These are phyloP conservation scores for Hystrix cristata DNA, from an alignment of 2,113 vertebrate species.

Conservation along the genomic window DNA sequence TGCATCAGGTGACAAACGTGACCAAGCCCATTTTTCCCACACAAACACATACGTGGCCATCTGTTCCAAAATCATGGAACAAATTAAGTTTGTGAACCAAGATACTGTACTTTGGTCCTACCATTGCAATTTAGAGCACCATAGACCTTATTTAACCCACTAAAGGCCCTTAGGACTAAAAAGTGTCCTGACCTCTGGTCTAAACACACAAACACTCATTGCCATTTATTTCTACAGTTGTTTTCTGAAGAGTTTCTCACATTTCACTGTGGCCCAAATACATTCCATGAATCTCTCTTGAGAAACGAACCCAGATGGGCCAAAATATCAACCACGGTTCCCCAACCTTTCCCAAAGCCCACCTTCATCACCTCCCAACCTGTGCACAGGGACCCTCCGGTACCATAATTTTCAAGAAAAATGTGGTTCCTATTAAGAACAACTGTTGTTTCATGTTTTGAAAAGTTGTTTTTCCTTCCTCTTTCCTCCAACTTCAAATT, in stretches of 20 bases:
- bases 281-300: slow-evolving; percentile 61
- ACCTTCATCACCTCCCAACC: slow-evolving; percentile 31
- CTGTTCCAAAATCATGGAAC: neutral
- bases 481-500: slow-evolving; percentile 69
- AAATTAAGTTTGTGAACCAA: neutral
- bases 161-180: slow-evolving; percentile 37
- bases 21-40: neutral
- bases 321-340: slow-evolving; percentile 63
- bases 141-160: slow-evolving; percentile 64
- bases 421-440: slow-evolving; percentile 79
- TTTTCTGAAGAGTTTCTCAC: slow-evolving; percentile 68
- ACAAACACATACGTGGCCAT: neutral
- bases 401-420: slow-evolving; percentile 71
- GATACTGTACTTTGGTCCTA: neutral
- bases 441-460: slow-evolving; percentile 64
- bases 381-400: slow-evolving; percentile 20
- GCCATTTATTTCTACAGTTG: slow-evolving; percentile 72
- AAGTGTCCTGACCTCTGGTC: slow-evolving; percentile 50
- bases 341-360: neutral
- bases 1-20: neutral
- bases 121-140: neutral
- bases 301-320: slow-evolving; percentile 56
- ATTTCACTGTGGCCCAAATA: slow-evolving; percentile 65
- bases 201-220: slow-evolving; percentile 71
- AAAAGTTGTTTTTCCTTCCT: slow-evolving; percentile 72